Evolutionary conservation across 64 coral and sea anemone genomes (phyloP).

Genomic region (Platygyra sinensis): DNA sequence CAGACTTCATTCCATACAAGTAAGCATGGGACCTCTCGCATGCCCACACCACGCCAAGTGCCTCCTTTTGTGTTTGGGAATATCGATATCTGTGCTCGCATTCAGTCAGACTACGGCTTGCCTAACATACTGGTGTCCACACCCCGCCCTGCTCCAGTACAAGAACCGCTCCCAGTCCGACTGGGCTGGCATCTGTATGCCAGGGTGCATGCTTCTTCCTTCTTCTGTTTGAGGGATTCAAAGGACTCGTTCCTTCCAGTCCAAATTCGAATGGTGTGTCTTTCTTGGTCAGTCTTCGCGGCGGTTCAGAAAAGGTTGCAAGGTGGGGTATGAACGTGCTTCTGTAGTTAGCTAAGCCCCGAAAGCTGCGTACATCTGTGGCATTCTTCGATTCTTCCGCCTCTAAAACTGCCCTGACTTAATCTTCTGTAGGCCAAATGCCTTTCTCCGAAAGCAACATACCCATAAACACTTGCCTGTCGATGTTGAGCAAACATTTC

Average conservation of each 20-base stretch:
- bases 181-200: too few relatives aligned
- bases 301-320: too few relatives aligned
- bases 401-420: slow-evolving; percentile 44
- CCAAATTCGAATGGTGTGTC: too few relatives aligned
- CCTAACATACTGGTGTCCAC: not conserved
- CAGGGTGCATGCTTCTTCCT: too few relatives aligned
- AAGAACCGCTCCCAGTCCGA: too few relatives aligned
- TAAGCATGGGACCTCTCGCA: slow-evolving; percentile 13
- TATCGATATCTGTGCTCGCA: not conserved
- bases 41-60: not conserved
- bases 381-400: too few relatives aligned
- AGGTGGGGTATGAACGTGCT: not conserved
- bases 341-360: not conserved
- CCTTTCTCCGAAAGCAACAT: slow-evolving; percentile 55
- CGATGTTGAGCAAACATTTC: slow-evolving; percentile 7
- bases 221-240: too few relatives aligned
- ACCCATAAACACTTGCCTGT: slow-evolving; percentile 43
- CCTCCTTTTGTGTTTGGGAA: slow-evolving; percentile 1
- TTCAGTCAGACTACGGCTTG: not conserved
- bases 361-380: slow-evolving; percentile 1
- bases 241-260: too few relatives aligned
- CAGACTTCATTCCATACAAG: slow-evolving; percentile 25
- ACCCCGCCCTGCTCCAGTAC: too few relatives aligned
- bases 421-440: slow-evolving; percentile 37
- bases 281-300: too few relatives aligned